Conservation (phyloP, 2,113 vertebrate species). For the Ammodytes marinus region DNA sequence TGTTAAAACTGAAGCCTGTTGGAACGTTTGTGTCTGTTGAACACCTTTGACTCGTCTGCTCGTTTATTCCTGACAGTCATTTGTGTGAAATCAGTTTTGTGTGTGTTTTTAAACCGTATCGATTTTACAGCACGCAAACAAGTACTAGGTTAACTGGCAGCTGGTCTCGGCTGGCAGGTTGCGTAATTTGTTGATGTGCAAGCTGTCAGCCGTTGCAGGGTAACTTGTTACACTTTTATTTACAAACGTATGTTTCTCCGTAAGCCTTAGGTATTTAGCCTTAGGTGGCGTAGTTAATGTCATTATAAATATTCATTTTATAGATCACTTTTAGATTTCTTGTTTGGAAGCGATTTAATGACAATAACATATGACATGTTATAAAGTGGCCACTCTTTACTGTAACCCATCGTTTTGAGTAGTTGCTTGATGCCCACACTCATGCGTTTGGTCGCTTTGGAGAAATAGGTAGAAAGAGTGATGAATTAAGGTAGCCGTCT, state of each 20-base stretch:
- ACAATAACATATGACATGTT: conserved; percentile 32
- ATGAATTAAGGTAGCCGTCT: conserved; percentile 55
- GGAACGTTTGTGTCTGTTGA: neutral
- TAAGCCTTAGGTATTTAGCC: neutral
- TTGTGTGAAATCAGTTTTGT: neutral
- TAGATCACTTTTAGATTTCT: neutral
- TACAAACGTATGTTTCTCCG: conserved; percentile 8
- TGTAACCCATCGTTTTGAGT: neutral
- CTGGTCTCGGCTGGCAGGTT: conserved; percentile 57
- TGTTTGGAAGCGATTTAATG: conserved; percentile 18
- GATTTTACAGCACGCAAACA: conserved; percentile 39
- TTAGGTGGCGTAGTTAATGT: conserved; percentile 6
- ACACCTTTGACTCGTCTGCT: neutral
- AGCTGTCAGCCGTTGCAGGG: conserved; percentile 10
- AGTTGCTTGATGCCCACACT: conserved; percentile 21
- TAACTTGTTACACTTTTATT: conserved; percentile 10
- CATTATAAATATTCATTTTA: conserved; percentile 3
- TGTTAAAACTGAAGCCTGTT: neutral
- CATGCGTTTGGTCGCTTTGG: conserved; percentile 24
- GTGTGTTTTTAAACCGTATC: conserved; percentile 6
- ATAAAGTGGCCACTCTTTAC: conserved; percentile 18
- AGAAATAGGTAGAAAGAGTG: neutral
- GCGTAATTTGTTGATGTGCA: conserved; percentile 58
- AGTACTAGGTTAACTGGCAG: conserved; percentile 27
- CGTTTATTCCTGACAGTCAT: neutral